Evolutionary conservation across 2,888 invertebrate species (phyloP).

Genomic region (Allolobophora icterica): DNA sequence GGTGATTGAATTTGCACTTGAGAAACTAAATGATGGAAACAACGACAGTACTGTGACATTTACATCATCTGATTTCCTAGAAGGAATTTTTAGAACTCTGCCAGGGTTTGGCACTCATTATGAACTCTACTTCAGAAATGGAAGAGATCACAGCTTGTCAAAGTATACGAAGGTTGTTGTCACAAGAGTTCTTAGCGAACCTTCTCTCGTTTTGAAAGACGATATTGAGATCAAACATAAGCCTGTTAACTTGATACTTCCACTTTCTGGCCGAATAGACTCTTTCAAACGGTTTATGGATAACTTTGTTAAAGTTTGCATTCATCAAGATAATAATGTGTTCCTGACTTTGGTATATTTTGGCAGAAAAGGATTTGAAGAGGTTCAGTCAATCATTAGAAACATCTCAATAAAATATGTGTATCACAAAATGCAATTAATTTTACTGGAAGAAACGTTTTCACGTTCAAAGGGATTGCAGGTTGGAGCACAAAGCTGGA

Average conservation of each 20-base stretch:
- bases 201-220: conserved; percentile 72
- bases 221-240: conserved; percentile 69
- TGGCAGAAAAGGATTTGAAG: conserved; percentile 74
- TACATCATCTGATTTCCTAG: conserved; percentile 76
- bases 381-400: conserved; percentile 75
- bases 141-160: conserved; percentile 50
- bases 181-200: conserved; percentile 76
- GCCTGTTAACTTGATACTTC: conserved; percentile 77
- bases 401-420: conserved; percentile 72
- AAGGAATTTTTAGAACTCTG: conserved; percentile 77
- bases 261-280: conserved; percentile 75
- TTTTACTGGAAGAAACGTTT: conserved; percentile 77
- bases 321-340: conserved; percentile 75
- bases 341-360: conserved; percentile 79
- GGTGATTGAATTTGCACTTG: conserved; percentile 73
- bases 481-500: conserved; percentile 51
- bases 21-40: conserved; percentile 68
- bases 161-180: conserved; percentile 70
- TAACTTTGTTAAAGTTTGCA: conserved; percentile 75
- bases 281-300: conserved; percentile 79
- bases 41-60: conserved; percentile 60
- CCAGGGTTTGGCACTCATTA: conserved; percentile 79
- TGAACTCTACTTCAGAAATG: conserved; percentile 75
- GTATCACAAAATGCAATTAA: conserved; percentile 69
- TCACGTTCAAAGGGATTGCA: conserved; percentile 75